Conservation (phyloP, 2,888 invertebrate species). For the Watsonalla cultraria region DNA sequence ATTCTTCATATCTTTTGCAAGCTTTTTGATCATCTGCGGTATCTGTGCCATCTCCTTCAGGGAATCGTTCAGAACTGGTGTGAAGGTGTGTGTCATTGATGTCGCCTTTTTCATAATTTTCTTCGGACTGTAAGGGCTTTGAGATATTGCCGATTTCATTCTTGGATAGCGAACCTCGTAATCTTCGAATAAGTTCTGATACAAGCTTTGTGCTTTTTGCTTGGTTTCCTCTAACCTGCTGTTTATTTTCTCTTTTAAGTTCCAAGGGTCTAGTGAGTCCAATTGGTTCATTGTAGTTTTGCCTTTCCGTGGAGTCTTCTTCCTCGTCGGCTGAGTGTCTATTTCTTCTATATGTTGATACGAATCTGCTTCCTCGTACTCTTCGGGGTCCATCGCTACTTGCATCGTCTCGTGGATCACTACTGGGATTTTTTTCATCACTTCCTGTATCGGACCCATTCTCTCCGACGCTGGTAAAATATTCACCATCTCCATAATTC, state of each 20-base stretch:
- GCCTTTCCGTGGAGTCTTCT: constrained; percentile 21
- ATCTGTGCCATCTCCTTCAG: constrained; percentile 58
- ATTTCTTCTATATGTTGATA: constrained; percentile 30
- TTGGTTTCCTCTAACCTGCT: constrained; percentile 57
- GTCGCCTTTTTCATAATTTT: constrained; percentile 53
- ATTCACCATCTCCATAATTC: constrained; percentile 67
- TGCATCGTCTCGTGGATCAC: constrained; percentile 67
- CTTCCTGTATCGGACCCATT: constrained; percentile 49
- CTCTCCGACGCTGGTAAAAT: constrained; percentile 55
- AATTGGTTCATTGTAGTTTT: constrained; percentile 33
- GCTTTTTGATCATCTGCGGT: constrained; percentile 60
- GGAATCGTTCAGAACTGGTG: constrained; percentile 64
- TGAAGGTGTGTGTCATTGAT: constrained; percentile 47
- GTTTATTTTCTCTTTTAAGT: constrained; percentile 47
- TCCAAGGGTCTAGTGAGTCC: constrained; percentile 28
- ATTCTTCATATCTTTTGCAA: constrained; percentile 60
- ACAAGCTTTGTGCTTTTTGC: constrained; percentile 55
- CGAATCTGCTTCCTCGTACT: constrained; percentile 38
- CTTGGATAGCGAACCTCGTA: constrained; percentile 54
- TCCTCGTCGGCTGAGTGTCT: constrained; percentile 23
- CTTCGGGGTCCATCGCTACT: constrained; percentile 49
- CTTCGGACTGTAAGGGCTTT: constrained; percentile 46
- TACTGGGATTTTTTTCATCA: constrained; percentile 60
- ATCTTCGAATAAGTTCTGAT: constrained; percentile 58
- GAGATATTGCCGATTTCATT: constrained; percentile 34